phyloP scores from a whole-genome alignment of 2,888 invertebrate species.

The Bibio marci region DNA sequence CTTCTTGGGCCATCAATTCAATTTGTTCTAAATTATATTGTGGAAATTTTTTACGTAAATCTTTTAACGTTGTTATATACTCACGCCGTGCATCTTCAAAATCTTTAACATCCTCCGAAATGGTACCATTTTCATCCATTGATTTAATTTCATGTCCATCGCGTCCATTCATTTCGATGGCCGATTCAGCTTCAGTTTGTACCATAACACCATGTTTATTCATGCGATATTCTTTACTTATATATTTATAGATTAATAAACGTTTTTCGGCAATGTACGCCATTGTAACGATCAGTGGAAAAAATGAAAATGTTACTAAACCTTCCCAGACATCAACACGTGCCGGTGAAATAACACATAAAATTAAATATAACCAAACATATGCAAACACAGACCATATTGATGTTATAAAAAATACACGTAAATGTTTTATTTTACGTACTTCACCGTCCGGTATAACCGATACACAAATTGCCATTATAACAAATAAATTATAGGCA shows the following conservation, averaged over 20 bases:
- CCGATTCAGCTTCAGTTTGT: conserved; percentile 62
- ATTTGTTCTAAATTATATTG: conserved; percentile 78
- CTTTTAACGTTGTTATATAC: conserved; percentile 79
- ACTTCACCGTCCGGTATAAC: conserved; percentile 85
- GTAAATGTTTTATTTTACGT: conserved; percentile 85
- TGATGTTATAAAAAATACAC: conserved; percentile 96
- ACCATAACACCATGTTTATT: conserved; percentile 83
- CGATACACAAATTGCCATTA: conserved; percentile 85
- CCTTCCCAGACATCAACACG: conserved; percentile 95
- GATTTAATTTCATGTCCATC: conserved; percentile 37
- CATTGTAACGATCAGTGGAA: conserved; percentile 88
- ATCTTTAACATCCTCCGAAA: conserved; percentile 51
- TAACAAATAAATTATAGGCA: conserved; percentile 96
- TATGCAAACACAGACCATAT: conserved; percentile 98
- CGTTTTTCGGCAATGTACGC: conserved; percentile 92
- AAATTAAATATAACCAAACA: conserved; percentile 92
- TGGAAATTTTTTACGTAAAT: conserved; percentile 80
- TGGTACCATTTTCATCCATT: conserved; percentile 32
- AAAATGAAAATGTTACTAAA: conserved; percentile 84
- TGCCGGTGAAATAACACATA: conserved; percentile 72
- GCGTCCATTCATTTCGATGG: conserved; percentile 47
- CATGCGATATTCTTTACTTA: conserved; percentile 78
- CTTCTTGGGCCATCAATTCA: conserved; percentile 85
- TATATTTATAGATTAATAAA: conserved; percentile 67
- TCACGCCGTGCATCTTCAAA: conserved; percentile 87